These are phyloP conservation scores for Tetragonisca angustula DNA, from an alignment of 2,888 invertebrate genomes.

Conservation along the genomic window DNA sequence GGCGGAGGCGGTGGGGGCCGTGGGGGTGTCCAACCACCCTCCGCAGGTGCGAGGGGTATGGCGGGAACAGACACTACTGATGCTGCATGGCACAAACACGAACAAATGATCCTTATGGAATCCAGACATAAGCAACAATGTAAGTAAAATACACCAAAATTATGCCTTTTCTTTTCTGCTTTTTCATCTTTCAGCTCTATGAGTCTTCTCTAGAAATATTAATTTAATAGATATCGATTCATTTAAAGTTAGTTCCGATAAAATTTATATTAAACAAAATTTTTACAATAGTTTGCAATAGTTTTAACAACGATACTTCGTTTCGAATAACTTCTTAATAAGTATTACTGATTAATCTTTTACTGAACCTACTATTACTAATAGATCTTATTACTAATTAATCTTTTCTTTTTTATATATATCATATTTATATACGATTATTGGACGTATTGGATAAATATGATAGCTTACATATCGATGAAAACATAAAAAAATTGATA, in stretches of 20 bases:
- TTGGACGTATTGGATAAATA: not conserved
- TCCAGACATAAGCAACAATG: constrained; percentile 83
- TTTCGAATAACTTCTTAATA: not conserved
- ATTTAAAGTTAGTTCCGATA: not conserved
- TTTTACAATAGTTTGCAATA: not conserved
- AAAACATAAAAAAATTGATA: not conserved
- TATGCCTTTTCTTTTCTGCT: not conserved
- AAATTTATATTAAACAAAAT: not conserved
- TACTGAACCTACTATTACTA: not conserved
- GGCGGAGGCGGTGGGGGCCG: constrained; percentile 77
- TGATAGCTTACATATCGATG: not conserved
- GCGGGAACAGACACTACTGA: constrained; percentile 83
- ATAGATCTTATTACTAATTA: not conserved
- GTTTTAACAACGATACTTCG: not conserved
- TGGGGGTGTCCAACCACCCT: constrained; percentile 82
- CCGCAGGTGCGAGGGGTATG: constrained; percentile 79
- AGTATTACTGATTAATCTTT: not conserved
- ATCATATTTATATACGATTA: not conserved
- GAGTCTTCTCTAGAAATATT: not conserved
- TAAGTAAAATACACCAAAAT: constrained; percentile 71
- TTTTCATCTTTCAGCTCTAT: not conserved
- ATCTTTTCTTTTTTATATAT: not conserved
- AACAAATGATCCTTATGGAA: constrained; percentile 84
- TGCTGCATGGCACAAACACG: constrained; percentile 83
- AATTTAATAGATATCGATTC: not conserved